These are phyloP conservation scores for Anas capensis DNA, from an alignment of 2,797 vertebrate species.

Conservation along the genomic window DNA sequence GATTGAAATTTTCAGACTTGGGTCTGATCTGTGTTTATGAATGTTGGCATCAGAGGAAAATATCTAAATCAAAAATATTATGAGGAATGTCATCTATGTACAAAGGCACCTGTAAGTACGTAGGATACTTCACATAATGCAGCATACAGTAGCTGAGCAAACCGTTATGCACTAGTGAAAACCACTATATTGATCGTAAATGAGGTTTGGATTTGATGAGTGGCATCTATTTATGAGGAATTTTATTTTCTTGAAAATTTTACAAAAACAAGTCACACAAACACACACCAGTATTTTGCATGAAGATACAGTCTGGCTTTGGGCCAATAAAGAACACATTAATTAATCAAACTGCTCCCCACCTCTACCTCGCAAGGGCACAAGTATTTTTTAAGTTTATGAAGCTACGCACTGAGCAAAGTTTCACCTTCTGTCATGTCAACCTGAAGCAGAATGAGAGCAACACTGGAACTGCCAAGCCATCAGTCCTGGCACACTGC, in stretches of 20 bases:
- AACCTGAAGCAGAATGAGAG: conserved; percentile 1
- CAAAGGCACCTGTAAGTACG: neutral
- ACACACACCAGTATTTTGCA: neutral
- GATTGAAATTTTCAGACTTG: neutral
- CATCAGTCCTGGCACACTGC: neutral
- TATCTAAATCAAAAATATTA: neutral
- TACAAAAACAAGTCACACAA: neutral
- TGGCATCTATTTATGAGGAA: neutral
- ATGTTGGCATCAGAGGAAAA: neutral
- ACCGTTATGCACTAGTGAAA: neutral
- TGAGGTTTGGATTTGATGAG: neutral
- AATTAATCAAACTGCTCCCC: neutral
- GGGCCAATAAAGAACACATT: neutral
- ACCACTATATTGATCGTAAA: neutral
- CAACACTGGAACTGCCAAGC: neutral
- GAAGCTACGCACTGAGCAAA: neutral
- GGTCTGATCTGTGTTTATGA: neutral
- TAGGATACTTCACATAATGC: neutral
- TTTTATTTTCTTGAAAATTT: neutral
- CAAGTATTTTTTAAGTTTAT: neutral
- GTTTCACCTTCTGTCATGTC: conserved; percentile 15
- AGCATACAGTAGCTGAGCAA: neutral
- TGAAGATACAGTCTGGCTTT: neutral
- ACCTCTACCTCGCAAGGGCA: neutral
- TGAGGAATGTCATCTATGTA: neutral